Conservation (phyloP, 2,797 vertebrate genomes). For the Takifugu ocellatus region DNA sequence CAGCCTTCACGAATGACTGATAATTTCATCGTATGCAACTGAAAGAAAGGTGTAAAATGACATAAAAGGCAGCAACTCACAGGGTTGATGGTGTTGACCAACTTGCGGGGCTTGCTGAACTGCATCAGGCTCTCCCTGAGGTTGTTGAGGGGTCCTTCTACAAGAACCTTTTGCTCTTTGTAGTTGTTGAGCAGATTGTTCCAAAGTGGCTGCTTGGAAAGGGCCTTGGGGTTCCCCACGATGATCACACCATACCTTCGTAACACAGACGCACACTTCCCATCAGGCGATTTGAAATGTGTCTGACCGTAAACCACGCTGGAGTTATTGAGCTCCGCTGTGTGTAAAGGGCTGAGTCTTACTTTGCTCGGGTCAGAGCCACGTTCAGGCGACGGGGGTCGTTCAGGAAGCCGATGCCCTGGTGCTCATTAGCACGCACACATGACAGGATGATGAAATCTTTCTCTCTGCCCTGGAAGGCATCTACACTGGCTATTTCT, state of each 20-base stretch:
- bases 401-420: conserved; percentile 97
- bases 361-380: conserved; percentile 95
- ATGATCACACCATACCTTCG: conserved; percentile 95
- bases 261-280: conserved; percentile 16
- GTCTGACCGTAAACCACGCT: too few relatives aligned
- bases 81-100: conserved; percentile 98
- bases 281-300: neutral
- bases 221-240: conserved; percentile 95
- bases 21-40: neutral
- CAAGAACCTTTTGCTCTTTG: conserved; percentile 98
- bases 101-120: conserved; percentile 98
- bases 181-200: conserved; percentile 98
- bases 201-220: conserved; percentile 98
- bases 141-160: conserved; percentile 97
- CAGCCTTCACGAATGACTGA: neutral
- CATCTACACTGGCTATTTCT: conserved; percentile 97
- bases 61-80: too few relatives aligned
- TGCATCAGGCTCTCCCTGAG: conserved; percentile 98
- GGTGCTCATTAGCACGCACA: conserved; percentile 96
- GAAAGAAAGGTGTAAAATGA: neutral
- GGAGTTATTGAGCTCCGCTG: too few relatives aligned
- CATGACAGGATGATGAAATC: conserved; percentile 99
- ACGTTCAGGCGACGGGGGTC: conserved; percentile 96
- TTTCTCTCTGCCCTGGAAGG: conserved; percentile 97
- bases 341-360: conserved; percentile 15